Conservation (phyloP, 2,888 invertebrate genomes). For the Monochamus alternatus region DNA sequence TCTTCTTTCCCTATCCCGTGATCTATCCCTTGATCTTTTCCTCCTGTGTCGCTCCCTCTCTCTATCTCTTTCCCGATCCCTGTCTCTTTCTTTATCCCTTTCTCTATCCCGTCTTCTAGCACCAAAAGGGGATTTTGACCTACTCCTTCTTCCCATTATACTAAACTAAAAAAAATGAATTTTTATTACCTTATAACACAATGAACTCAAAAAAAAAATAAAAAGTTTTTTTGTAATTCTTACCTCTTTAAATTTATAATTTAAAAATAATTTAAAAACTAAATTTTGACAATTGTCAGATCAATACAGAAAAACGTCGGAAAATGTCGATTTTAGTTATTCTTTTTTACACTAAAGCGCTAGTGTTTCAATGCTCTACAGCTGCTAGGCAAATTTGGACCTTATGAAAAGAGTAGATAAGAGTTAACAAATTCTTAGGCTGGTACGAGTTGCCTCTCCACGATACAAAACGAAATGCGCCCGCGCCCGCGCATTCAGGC, state of each 20-base stretch:
- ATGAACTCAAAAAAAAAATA: slow-evolving; percentile 37
- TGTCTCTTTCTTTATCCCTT: slow-evolving; percentile 72
- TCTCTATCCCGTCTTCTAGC: slow-evolving; percentile 73
- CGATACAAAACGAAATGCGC: slow-evolving; percentile 30
- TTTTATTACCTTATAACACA: slow-evolving; percentile 25
- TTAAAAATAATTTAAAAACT: slow-evolving; percentile 52
- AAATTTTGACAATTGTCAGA: slow-evolving; percentile 59
- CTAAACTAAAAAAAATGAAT: slow-evolving; percentile 44
- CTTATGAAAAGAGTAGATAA: slow-evolving; percentile 46
- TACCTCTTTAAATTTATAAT: slow-evolving; percentile 47
- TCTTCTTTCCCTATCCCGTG: slow-evolving; percentile 69
- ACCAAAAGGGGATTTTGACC: slow-evolving; percentile 72
- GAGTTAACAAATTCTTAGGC: slow-evolving; percentile 44
- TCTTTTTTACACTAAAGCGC: slow-evolving; percentile 67
- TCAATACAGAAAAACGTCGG: slow-evolving; percentile 63
- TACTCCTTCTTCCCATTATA: slow-evolving; percentile 74
- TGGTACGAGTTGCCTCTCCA: slow-evolving; percentile 8
- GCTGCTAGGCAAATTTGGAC: slow-evolving; percentile 25
- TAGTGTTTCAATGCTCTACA: slow-evolving; percentile 58
- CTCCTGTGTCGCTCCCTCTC: slow-evolving; percentile 69
- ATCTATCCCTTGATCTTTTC: slow-evolving; percentile 68
- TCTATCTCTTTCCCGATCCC: slow-evolving; percentile 71
- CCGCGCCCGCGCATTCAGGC: slow-evolving; percentile 36
- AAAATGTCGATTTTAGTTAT: slow-evolving; percentile 67
- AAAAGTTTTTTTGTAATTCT: slow-evolving; percentile 52